Conservation (phyloP, 2,888 invertebrate species). For the Melanostoma mellinum region DNA sequence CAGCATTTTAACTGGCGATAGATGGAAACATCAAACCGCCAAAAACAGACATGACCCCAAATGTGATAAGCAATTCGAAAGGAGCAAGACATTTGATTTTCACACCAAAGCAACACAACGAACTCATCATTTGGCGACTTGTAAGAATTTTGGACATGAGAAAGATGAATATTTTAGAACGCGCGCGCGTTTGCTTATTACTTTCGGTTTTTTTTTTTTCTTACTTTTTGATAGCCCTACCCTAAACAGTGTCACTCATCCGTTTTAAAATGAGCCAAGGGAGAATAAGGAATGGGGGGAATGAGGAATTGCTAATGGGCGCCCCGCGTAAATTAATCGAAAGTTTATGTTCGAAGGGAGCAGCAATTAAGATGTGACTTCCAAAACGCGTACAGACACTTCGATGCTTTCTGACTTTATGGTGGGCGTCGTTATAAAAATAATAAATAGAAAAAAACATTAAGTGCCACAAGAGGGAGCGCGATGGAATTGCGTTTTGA, state of each 20-base stretch:
- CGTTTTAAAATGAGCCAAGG: conserved; percentile 6
- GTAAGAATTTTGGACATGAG: conserved; percentile 12
- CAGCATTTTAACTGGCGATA: neutral
- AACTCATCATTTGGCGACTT: neutral
- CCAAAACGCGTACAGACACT: conserved; percentile 29
- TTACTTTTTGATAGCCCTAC: conserved; percentile 21
- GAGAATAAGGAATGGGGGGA: neutral
- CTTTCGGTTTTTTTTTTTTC: conserved; percentile 6
- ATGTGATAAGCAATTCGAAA: conserved; percentile 14
- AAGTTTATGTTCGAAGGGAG: conserved; percentile 27
- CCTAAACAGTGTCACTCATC: conserved; percentile 50
- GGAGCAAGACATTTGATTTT: conserved; percentile 11
- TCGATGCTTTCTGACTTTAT: conserved; percentile 38
- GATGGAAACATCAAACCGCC: conserved; percentile 32
- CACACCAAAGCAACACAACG: no score
- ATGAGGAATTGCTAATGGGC: conserved; percentile 40
- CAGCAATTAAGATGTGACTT: conserved; percentile 49
- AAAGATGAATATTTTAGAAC: neutral
- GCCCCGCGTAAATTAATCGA: conserved; percentile 34
- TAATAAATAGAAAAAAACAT: neutral
- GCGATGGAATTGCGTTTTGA: conserved; percentile 22
- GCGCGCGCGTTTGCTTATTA: conserved; percentile 13
- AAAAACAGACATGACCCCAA: conserved; percentile 38
- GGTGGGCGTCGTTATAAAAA: conserved; percentile 35
- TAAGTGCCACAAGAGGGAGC: conserved; percentile 18